Evolutionary conservation across 2,888 invertebrate genomes (phyloP).

Genomic region (Caenorhabditis drosophilae): DNA sequence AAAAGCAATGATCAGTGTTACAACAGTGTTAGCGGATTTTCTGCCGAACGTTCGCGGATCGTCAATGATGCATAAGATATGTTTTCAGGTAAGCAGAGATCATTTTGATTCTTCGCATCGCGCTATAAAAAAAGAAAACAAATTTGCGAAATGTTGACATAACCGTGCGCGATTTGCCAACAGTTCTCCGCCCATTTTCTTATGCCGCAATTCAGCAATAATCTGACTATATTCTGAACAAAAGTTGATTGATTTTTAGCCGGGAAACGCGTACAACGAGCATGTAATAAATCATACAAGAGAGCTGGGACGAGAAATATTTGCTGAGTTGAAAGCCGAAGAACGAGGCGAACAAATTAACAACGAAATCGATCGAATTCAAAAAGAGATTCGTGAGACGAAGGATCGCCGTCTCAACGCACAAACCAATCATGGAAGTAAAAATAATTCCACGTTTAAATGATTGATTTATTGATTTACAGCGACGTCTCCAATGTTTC

Average conservation of each 20-base stretch:
- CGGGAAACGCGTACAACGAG: constrained; percentile 76
- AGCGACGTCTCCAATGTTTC: constrained; percentile 68
- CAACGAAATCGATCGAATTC: constrained; percentile 81
- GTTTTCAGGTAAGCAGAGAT: too few species aligned
- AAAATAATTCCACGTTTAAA: neutral
- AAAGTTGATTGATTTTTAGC: too few species aligned
- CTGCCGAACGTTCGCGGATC: too few species aligned
- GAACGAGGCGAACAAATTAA: constrained; percentile 82
- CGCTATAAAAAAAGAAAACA: too few species aligned
- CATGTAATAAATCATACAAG: constrained; percentile 86
- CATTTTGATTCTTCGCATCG: too few species aligned
- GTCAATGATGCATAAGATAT: too few species aligned
- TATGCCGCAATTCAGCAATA: too few species aligned
- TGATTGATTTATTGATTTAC: constrained; percentile 3
- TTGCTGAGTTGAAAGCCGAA: constrained; percentile 76
- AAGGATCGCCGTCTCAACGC: constrained; percentile 74
- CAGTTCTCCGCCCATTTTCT: constrained; percentile 49
- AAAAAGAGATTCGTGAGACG: constrained; percentile 79
- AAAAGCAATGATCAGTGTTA: too few species aligned
- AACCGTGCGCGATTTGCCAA: too few species aligned
- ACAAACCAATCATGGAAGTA: constrained; percentile 67
- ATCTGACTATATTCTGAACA: too few species aligned
- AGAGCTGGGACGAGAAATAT: constrained; percentile 84
- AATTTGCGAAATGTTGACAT: too few species aligned
- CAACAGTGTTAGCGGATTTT: too few species aligned